phyloP scores from a whole-genome alignment of 2,113 vertebrate genomes.

The Scophthalmus maximus region DNA sequence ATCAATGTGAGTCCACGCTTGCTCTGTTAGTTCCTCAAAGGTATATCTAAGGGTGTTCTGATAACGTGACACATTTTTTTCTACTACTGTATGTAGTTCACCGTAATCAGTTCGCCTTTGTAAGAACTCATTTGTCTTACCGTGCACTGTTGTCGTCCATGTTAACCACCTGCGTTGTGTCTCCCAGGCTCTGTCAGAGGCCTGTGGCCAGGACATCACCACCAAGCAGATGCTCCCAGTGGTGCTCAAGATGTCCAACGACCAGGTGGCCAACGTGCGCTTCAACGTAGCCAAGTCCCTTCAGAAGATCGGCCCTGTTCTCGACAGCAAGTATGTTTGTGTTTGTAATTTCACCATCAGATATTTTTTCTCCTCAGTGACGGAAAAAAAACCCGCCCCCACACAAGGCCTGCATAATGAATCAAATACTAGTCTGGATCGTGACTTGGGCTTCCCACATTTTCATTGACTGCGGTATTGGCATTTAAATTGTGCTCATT shows the following conservation, averaged over 20 bases:
- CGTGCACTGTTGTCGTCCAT: background rate
- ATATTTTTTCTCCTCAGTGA: too few relatives aligned
- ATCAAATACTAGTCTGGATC: too few relatives aligned
- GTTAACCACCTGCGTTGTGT: background rate
- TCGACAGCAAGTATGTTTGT: conserved; percentile 84
- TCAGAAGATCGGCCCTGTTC: conserved; percentile 90
- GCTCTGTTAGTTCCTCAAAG: background rate
- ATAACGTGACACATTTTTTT: background rate
- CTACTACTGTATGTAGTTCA: background rate
- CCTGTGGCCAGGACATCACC: conserved; percentile 91
- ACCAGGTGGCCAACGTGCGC: conserved; percentile 93
- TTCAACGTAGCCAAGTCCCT: conserved; percentile 94
- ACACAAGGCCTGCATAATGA: too few relatives aligned
- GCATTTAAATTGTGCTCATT: background rate
- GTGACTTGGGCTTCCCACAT: background rate
- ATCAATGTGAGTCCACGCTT: conserved; percentile 86
- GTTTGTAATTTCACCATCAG: too few relatives aligned
- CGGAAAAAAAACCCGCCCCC: too few relatives aligned
- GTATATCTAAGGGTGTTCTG: background rate
- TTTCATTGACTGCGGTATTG: background rate
- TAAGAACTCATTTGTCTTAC: background rate
- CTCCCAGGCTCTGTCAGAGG: conserved; percentile 87
- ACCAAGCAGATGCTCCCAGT: conserved; percentile 93
- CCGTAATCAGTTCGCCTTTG: background rate
- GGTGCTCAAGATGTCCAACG: conserved; percentile 91